Evolutionary conservation across 2,113 vertebrate genomes (phyloP).

Genomic region (Serilophus lunatus): DNA sequence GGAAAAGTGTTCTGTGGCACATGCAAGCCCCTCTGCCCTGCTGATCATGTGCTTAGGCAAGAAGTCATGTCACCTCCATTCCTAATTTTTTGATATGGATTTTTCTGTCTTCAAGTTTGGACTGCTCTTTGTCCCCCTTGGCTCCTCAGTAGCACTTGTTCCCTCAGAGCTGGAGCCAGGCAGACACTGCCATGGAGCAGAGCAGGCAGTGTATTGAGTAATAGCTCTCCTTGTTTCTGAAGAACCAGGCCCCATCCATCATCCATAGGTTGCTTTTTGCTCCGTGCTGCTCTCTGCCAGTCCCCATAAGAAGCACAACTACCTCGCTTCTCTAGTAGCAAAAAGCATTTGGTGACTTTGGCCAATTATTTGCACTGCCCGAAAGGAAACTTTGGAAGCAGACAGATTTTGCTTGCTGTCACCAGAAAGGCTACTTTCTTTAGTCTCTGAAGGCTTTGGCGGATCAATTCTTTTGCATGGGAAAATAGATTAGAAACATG

Average conservation of each 20-base stretch:
- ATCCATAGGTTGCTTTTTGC: not conserved
- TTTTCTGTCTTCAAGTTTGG: not conserved
- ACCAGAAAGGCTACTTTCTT: conserved; percentile 43
- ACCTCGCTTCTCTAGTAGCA: not conserved
- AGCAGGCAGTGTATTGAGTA: not conserved
- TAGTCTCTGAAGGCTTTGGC: conserved; percentile 19
- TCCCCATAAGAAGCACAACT: not conserved
- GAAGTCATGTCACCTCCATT: not conserved
- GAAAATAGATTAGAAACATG: conserved; percentile 42
- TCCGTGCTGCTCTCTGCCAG: not conserved
- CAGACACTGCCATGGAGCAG: not conserved
- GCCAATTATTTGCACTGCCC: conserved; percentile 42
- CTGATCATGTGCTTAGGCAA: not conserved
- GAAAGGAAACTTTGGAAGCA: conserved; percentile 2
- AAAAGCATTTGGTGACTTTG: not conserved
- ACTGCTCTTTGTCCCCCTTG: not conserved
- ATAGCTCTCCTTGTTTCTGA: not conserved
- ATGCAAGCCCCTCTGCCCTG: not conserved
- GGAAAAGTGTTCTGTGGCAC: not conserved
- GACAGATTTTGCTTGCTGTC: conserved; percentile 10
- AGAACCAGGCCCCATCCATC: not conserved
- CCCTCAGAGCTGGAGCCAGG: not conserved
- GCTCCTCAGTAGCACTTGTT: not conserved
- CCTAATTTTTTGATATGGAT: not conserved
- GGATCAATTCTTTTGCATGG: conserved; percentile 48